Base-by-base conservation (phyloP, 2,113 vertebrate species). In the Peucedramus taeniatus region DNA sequence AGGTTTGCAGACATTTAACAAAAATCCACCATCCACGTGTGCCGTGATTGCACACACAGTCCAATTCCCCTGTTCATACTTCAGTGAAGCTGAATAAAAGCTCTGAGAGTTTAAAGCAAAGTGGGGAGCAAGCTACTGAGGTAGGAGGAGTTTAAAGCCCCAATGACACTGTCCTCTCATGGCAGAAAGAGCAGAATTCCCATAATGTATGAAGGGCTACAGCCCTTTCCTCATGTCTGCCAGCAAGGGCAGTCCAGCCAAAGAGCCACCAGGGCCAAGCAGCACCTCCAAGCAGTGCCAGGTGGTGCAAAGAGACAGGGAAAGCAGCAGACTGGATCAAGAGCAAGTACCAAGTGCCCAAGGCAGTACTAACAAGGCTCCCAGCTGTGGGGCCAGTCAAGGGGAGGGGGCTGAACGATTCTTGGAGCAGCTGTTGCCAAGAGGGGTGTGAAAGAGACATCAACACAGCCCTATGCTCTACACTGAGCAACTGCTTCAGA, bases 131-230 rank as follows among this genome's bases (percentile, higher is more conserved):
- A 68, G 69, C n/a, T 14, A 13, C 18, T 33, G 24, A 31, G 22
- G 23, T 5, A 57, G 40, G 20, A 70, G 27, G 37, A 42, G 31
- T 28, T 88, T 33, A 70, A 65, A 84, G 53, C 27, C 60, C 47
- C 54, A 30, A 1, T 7, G 20, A 11, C 28, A 8, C 33, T 4
- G 23, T 47, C 19, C 26, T 57, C 27, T 35, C 6, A 1, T 1
- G 16, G 26, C 28, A 85, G 23, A 8, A 60, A 37, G 18, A 12
- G 24, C 27, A n/a, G 31, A 20, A 30, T 35, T 28, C 23, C 11
- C 5, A 59, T 5, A n/a, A 11, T 4, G 8, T 17, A 33, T 2
- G 26, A 51, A 40, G 9, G 33, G 27, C 0, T 10, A 21, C 16
- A 68, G n/a, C 28, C 13, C 44, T 39, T 54, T 18, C 57, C 78